Conservation (phyloP, 2,113 vertebrate species). For the Macaca nemestrina region DNA sequence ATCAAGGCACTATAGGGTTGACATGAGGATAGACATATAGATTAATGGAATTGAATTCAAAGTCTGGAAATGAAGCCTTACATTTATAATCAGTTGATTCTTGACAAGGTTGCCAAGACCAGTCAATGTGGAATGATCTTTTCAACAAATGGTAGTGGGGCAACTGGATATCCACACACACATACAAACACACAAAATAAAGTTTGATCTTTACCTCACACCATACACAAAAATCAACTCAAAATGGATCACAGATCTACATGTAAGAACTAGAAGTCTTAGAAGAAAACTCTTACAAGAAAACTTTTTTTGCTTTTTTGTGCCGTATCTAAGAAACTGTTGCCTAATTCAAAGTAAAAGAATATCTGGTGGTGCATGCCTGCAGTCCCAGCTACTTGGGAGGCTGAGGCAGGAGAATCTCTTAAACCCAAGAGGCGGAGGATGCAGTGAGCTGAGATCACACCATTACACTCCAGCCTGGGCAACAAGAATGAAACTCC, state of each 20-base stretch:
- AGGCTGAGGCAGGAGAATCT: too few relatives aligned
- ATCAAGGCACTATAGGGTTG: neutral
- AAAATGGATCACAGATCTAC: neutral
- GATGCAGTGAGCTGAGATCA: too few relatives aligned
- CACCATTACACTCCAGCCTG: too few relatives aligned
- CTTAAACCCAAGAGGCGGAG: too few relatives aligned
- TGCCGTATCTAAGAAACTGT: too few relatives aligned
- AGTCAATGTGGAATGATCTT: neutral
- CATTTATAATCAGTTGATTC: neutral
- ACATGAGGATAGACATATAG: neutral
- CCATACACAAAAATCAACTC: neutral
- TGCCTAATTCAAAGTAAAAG: too few relatives aligned
- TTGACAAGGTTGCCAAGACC: neutral
- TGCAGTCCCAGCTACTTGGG: too few relatives aligned
- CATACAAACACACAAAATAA: neutral
- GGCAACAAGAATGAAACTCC: too few relatives aligned
- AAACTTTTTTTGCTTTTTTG: neutral
- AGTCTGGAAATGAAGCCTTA: neutral
- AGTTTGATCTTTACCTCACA: neutral
- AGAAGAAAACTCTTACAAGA: neutral
- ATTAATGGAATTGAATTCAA: neutral
- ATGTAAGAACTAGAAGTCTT: neutral
- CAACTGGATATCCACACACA: neutral
- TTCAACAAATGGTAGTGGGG: neutral
- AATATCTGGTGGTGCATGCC: too few relatives aligned